A percentile compares a stretch with the other conserved stretches of the same genome.
These are phyloP conservation scores for Oryzias javanicus DNA, from an alignment of 2,113 vertebrate genomes.

Conservation along the genomic window DNA sequence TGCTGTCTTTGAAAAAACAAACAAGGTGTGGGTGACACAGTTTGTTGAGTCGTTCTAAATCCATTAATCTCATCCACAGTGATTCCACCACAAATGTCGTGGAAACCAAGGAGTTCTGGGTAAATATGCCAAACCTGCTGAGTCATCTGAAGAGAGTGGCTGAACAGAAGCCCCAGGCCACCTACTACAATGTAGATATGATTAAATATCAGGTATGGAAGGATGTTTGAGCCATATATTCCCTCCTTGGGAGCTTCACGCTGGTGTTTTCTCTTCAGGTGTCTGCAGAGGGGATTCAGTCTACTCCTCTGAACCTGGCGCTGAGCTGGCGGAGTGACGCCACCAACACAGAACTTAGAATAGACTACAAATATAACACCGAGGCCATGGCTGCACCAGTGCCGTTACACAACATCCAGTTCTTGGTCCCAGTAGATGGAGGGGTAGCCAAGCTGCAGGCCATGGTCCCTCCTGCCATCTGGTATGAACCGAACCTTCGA, in stretches of 20 bases:
- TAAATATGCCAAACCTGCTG: constrained; percentile 98
- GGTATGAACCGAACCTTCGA: constrained; percentile 73
- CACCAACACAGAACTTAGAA: constrained; percentile 89
- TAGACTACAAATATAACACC: constrained; percentile 96
- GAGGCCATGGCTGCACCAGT: constrained; percentile 88
- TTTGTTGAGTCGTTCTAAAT: constrained; percentile 6
- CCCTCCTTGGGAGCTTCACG: neutral
- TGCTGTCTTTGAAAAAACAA: neutral
- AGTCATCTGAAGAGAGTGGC: constrained; percentile 94
- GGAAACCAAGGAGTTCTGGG: constrained; percentile 93
- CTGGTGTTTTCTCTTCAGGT: constrained; percentile 76
- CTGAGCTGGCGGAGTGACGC: constrained; percentile 93
- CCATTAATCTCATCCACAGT: constrained; percentile 59
- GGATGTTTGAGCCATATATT: neutral
- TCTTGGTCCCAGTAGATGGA: constrained; percentile 90
- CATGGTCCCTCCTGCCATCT: constrained; percentile 92
- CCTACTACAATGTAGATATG: constrained; percentile 99
- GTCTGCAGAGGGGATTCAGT: constrained; percentile 91
- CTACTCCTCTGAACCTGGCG: constrained; percentile 94
- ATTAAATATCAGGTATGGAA: constrained; percentile 93
- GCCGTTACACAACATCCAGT: constrained; percentile 92
- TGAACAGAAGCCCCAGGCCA: constrained; percentile 96
- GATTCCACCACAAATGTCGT: constrained; percentile 79
- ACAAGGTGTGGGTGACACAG: neutral
- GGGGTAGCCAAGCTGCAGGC: constrained; percentile 89